Evolutionary conservation across 2,888 invertebrate genomes (phyloP), one percentile per base, ranked within the genome.

Genomic region (Rhingia rostrata): DNA sequence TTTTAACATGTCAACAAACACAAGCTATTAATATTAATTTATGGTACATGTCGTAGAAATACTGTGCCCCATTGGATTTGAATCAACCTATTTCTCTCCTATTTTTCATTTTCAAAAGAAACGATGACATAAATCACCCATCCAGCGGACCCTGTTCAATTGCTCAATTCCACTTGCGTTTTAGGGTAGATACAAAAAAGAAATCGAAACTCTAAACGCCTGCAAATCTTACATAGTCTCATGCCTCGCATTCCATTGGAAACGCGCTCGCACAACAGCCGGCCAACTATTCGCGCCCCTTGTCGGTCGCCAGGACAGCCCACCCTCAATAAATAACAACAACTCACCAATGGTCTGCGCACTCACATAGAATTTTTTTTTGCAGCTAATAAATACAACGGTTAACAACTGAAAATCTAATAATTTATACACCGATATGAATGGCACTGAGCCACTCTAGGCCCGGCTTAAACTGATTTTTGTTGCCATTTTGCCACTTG

Each of bases 1-100:
- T 87, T 88, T 87, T 86, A 88, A 86, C 87, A 87, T 87, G 87
- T 88, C 87, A 87, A 85, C 88, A 87, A 86, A 85, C 84, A 87
- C 87, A 82, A 79, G 85, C 86, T 82, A 88, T 87, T 88, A 86
- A 88, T 87, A 80, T 87, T 81, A 70, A 83, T 83, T 84, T 79
- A 80, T 66, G 74, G 60, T 64, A 12, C 67, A 73, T 14, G 63
- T 70, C 80, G 22, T 33, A 47, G 58, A 69, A 69, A 37, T 64
- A 64, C 63, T 69, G 51, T 47, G 54, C 14, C 32, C 79, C 58
- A 80, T 74, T 80, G 58, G 80, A 84, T 80, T 60, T 41, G 63
- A 69, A 86, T 86, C 82, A 72, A 73, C 49, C 47, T 22, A 22
- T 22, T 22, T 22, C 22, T 22, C 22, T 22, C 22, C 4, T 63